A percentile compares a stretch with the other conserved stretches of the same genome.
phyloP scores from a whole-genome alignment of 2,113 vertebrate genomes.

The Megaleporinus macrocephalus region DNA sequence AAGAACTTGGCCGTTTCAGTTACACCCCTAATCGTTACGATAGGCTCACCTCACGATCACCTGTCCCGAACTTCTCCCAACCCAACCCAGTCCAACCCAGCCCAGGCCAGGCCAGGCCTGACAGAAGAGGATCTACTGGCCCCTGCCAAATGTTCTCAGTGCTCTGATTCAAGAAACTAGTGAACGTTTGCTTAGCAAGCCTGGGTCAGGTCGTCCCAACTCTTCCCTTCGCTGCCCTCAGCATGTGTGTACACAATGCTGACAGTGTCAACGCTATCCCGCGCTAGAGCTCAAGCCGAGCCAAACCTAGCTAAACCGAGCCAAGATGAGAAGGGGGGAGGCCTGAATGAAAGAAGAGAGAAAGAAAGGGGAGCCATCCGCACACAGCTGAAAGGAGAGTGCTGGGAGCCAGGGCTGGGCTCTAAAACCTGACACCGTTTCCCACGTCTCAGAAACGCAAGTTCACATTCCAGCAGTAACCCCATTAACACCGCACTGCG shows the following conservation, averaged over 20 bases:
- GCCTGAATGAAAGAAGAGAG: background rate
- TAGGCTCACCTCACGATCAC: background rate
- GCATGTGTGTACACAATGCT: constrained; percentile 19
- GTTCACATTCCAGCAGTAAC: constrained; percentile 45
- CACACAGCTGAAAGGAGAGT: constrained; percentile 38
- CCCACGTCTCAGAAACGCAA: constrained; percentile 40
- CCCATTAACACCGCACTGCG: constrained; percentile 22
- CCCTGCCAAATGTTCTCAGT: background rate
- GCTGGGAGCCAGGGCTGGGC: constrained; percentile 48
- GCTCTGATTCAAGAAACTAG: constrained; percentile 20
- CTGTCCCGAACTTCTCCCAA: background rate
- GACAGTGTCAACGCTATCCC: constrained; percentile 19
- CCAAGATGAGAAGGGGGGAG: background rate
- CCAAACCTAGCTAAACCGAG: background rate
- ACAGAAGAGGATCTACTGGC: background rate
- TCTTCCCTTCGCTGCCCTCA: constrained; percentile 10
- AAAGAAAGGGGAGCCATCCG: constrained; percentile 6
- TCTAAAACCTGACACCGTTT: constrained; percentile 41
- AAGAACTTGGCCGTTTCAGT: background rate
- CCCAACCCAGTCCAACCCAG: background rate
- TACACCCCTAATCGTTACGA: background rate
- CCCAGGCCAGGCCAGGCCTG: background rate
- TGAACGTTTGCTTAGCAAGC: constrained; percentile 31
- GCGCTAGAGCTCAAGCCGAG: constrained; percentile 7
- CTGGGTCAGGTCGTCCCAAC: constrained; percentile 39